These are phyloP conservation scores for Equus przewalskii DNA, from an alignment of 2,113 vertebrate species.

Conservation along the genomic window DNA sequence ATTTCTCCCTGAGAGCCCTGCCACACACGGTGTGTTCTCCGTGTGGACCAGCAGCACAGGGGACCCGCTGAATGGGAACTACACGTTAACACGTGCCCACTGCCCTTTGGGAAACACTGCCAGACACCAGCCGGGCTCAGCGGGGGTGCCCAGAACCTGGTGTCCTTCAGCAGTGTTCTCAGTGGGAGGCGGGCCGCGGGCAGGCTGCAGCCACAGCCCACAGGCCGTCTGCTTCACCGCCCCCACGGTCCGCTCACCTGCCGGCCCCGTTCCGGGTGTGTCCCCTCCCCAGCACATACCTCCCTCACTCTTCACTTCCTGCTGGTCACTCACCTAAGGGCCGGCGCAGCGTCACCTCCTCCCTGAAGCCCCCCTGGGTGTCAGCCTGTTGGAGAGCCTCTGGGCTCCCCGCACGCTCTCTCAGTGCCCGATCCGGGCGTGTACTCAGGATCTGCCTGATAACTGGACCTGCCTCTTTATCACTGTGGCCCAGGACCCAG, in stretches of 20 bases:
- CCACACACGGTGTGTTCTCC: too few relatives aligned
- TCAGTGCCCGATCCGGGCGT: accelerated
- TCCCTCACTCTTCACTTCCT: neutral
- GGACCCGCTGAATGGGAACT: accelerated
- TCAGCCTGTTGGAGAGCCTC: neutral
- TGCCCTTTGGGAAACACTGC: too few relatives aligned
- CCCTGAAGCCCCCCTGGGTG: accelerated
- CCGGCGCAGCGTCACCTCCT: neutral
- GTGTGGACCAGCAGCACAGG: neutral
- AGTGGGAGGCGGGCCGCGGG: accelerated
- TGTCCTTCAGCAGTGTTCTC: accelerated
- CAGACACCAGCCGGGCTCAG: accelerated
- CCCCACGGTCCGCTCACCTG: neutral
- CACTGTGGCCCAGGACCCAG: neutral
- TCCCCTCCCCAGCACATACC: neutral
- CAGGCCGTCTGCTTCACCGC: neutral
- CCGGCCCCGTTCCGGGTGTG: too few relatives aligned
- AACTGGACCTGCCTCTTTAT: neutral
- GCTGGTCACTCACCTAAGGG: neutral
- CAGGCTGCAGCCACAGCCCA: neutral
- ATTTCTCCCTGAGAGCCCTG: neutral
- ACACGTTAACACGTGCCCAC: accelerated
- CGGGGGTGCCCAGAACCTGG: neutral
- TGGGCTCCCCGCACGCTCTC: neutral
- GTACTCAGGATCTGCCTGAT: neutral